A percentile compares a stretch with the other conserved stretches of the same genome.
phyloP scores from a whole-genome alignment of 2,888 invertebrate species.

The Pristionchus mayeri region DNA sequence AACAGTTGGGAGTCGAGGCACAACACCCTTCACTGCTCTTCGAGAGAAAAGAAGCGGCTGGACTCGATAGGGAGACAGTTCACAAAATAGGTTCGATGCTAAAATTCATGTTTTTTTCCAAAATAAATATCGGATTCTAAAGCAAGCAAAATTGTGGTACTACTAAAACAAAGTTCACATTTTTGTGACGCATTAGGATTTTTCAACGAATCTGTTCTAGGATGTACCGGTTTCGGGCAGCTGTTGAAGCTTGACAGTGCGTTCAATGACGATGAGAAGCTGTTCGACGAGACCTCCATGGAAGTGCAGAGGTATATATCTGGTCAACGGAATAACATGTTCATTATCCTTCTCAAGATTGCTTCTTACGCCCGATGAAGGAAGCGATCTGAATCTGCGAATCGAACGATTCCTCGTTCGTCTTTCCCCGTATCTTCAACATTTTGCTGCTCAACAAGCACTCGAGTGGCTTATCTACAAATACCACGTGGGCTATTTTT shows the following conservation, averaged over 20 bases:
- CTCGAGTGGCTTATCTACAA: conserved; percentile 94
- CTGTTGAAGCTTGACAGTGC: conserved; percentile 84
- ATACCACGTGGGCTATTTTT: conserved; percentile 74
- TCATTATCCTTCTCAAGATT: conserved; percentile 50
- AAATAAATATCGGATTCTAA: background rate
- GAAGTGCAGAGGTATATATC: conserved; percentile 81
- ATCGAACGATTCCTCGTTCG: conserved; percentile 86
- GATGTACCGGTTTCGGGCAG: conserved; percentile 87
- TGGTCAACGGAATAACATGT: too few species aligned
- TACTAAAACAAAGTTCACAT: background rate
- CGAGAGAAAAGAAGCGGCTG: conserved; percentile 90
- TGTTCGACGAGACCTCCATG: conserved; percentile 87
- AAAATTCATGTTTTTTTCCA: background rate
- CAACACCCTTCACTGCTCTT: conserved; percentile 87
- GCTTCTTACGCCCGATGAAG: conserved; percentile 84
- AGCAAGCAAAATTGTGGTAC: background rate
- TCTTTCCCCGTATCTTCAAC: conserved; percentile 89
- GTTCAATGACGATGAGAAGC: conserved; percentile 85
- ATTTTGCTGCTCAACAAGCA: conserved; percentile 89
- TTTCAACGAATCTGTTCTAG: conserved; percentile 76
- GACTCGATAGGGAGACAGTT: conserved; percentile 87
- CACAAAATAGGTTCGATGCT: conserved; percentile 86
- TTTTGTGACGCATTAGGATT: background rate
- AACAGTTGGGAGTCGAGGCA: conserved; percentile 72
- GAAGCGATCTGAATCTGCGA: conserved; percentile 84